Base-by-base conservation (phyloP, 2,888 invertebrate species). In the Chydorus sphaericus region DNA sequence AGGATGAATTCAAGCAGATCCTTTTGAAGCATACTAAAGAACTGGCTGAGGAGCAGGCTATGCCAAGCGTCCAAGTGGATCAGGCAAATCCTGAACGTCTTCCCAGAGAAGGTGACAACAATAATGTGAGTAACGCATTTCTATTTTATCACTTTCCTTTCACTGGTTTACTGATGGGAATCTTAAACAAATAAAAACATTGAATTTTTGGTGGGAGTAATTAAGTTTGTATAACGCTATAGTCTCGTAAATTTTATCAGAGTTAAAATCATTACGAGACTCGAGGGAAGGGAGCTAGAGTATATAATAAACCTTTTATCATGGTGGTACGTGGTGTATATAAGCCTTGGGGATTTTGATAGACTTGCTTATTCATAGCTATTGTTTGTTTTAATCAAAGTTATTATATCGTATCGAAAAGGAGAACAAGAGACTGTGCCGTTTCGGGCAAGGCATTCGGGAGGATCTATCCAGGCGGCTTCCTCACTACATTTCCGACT, bases 401-500 rank as follows among this genome's bases (percentile, higher is more conserved):
- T 16, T 11, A 18, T 8, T 50, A 20, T 30, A 7, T 8, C 44
- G 10, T 44, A 7, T 44, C 20, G 16, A 20, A 10, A 52, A 57
- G 52, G 54, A 60, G 30, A 37, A 33, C 11, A 60, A 62, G 50
- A 58, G 58, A 39, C 57, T 59, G 36, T 70, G 66, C 61, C 64
- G 66, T 4, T 63, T 74, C 48, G 71, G 69, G 5, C 64, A 66
- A 33, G 75, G 75, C 3, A 64, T 76, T 54, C 62, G 67, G 37
- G 70, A 70, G 54, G 77, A 77, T 63, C 65, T 76, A 28, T 64
- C 66, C 54, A 66, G 75, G 58, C 66, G 77, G 57, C 57, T 71
- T 16, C 70, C 71, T 2, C 71, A 72, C 61, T 78, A 77, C 64
- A 60, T 69, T 55, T 74, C 75, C 14, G 77, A 77, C 65, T 78